phyloP scores from a whole-genome alignment of 1,140 invertebrate genomes.

The Hesperophylax magnus region DNA sequence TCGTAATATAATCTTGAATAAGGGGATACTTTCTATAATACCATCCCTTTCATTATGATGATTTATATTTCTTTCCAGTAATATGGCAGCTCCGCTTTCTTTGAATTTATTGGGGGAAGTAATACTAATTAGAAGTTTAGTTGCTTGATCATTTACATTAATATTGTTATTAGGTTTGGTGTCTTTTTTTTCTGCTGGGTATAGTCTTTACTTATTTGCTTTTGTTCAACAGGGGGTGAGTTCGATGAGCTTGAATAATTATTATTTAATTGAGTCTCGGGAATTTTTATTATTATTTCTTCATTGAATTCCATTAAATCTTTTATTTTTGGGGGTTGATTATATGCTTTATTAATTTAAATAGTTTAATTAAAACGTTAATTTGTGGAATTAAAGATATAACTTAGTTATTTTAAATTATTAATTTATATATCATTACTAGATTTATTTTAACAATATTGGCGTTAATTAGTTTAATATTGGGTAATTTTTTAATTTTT shows the following conservation, averaged over 20 bases:
- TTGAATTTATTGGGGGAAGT: slow-evolving; percentile 72
- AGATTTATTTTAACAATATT: slow-evolving; percentile 61
- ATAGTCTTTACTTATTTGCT: no score
- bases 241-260: slow-evolving; percentile 64
- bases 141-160: slow-evolving; percentile 66
- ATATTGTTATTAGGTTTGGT: slow-evolving; percentile 69
- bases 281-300: slow-evolving; percentile 74
- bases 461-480: slow-evolving; percentile 61
- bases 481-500: slow-evolving; percentile 46
- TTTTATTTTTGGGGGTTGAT: slow-evolving; percentile 72
- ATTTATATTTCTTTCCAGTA: slow-evolving; percentile 73
- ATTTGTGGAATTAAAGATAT: slow-evolving; percentile 74
- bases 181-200: slow-evolving; percentile 67
- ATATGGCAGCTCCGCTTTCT: slow-evolving; percentile 66
- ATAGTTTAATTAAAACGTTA: slow-evolving; percentile 75
- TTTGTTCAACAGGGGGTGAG: slow-evolving; percentile 72
- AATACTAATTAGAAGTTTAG: slow-evolving; percentile 72
- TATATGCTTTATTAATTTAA: slow-evolving; percentile 71
- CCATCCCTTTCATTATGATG: slow-evolving; percentile 71
- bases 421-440: background rate
- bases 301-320: slow-evolving; percentile 75
- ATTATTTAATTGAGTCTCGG: slow-evolving; percentile 63
- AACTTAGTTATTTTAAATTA: background rate
- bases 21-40: slow-evolving; percentile 67
- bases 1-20: slow-evolving; percentile 68